Base-by-base conservation (phyloP, 2,888 invertebrate species). In the Caenorhabditis macrosperma region DNA sequence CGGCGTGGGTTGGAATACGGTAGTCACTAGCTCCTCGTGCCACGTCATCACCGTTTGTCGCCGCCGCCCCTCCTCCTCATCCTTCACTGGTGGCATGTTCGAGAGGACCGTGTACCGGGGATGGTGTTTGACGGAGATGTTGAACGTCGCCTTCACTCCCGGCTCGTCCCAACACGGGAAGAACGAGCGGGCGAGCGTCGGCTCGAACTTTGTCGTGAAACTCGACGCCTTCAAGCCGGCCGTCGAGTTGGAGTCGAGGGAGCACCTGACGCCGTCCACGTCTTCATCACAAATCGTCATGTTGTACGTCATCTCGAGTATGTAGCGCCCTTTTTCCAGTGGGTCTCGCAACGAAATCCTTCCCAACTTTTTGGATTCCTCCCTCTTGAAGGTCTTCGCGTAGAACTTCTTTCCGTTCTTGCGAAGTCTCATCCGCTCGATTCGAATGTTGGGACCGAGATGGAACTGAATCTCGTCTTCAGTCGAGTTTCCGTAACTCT, bases 1-100 rank as follows among this genome's bases (percentile, higher is more conserved):
- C 0, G 91, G 91, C 0, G 91, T 91, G 41, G 84, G 83, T 15
- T 89, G 68, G 85, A 89, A 91, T 4, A 64, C 60, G n/a, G 88
- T 86, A 17, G 63, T 77, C 12, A 67, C 71, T 0, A 68, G 50
- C 7, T 24, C 44, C 12, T 72, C 54, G 26, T 60, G n/a, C 46
- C 54, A 57, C n/a, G 30, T 33, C 26, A 28, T 24, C 12, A 35
- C 15, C 2, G 12, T 38, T 38, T 38, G 1, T n/a, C 17, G 15
- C 30, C 15, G 1, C 20, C 17, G 15, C 30, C 15, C 33, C 9
- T 64, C 44, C 2, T 35, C 50, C 38, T 64, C 30, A 10, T 48
- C 30, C 17, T 33, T 20, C 10, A 52, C 44, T 10, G 44, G 15
- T 28, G 82, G 82, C 84, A 84, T 84, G 33, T 84, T 84, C 10